phyloP scores from a whole-genome alignment of 2,888 invertebrate species.

The Drosophila mulleri region DNA sequence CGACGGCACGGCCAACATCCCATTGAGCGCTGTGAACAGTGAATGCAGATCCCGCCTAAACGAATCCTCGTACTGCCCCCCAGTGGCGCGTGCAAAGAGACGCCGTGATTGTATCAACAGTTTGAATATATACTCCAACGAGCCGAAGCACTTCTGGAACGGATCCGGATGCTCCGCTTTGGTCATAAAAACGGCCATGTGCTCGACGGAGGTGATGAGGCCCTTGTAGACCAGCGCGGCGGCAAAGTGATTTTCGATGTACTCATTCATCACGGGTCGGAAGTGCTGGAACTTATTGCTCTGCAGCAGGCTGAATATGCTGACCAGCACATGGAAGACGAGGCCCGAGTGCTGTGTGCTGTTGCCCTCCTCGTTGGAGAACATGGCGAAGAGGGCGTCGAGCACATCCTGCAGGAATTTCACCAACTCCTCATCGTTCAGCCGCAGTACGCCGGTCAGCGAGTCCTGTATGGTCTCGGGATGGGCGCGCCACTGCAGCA shows the following conservation, averaged over 20 bases:
- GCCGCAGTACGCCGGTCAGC: slow-evolving; percentile 90
- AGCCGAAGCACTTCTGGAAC: slow-evolving; percentile 95
- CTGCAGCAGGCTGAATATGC: slow-evolving; percentile 95
- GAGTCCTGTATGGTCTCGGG: slow-evolving; percentile 95
- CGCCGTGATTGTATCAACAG: slow-evolving; percentile 95
- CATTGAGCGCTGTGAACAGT: slow-evolving; percentile 91
- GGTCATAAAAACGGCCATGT: slow-evolving; percentile 94
- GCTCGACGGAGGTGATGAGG: slow-evolving; percentile 94
- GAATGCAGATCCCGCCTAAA: slow-evolving; percentile 93
- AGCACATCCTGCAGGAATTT: slow-evolving; percentile 97
- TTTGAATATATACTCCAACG: slow-evolving; percentile 96
- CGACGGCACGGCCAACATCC: slow-evolving; percentile 90
- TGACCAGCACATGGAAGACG: slow-evolving; percentile 96
- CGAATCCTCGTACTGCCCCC: slow-evolving; percentile 95
- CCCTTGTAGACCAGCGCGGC: slow-evolving; percentile 97
- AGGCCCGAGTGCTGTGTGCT: slow-evolving; percentile 95
- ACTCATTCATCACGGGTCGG: slow-evolving; percentile 96
- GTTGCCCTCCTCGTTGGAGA: slow-evolving; percentile 96
- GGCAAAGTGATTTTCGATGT: slow-evolving; percentile 97
- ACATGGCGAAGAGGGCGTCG: slow-evolving; percentile 96
- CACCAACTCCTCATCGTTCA: slow-evolving; percentile 96
- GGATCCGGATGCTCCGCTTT: slow-evolving; percentile 95
- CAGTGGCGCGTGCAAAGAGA: slow-evolving; percentile 93
- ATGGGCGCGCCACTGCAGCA: slow-evolving; percentile 96
- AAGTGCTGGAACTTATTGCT: slow-evolving; percentile 97